Evolutionary conservation across 2,888 invertebrate genomes (phyloP).

Genomic region (Proisotoma minuta): DNA sequence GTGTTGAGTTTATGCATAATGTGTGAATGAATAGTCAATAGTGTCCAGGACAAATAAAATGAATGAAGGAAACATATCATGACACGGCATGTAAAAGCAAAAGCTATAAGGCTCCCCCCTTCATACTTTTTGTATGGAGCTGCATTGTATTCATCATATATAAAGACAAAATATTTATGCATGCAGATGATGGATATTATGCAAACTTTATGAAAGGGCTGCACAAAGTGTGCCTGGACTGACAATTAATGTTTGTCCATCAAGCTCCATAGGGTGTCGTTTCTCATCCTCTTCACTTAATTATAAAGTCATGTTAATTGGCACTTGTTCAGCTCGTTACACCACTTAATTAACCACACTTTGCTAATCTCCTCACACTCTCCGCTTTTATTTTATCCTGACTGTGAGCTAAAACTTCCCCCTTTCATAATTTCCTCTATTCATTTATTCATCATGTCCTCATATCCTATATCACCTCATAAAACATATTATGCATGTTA

Average conservation of each 20-base stretch:
- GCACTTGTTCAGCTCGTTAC: constrained; percentile 28
- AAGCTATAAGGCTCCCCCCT: too few species aligned
- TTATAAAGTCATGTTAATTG: constrained; percentile 39
- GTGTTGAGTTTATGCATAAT: not conserved
- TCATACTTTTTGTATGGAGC: too few species aligned
- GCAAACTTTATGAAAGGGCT: too few species aligned
- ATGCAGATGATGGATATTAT: too few species aligned
- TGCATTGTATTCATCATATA: too few species aligned
- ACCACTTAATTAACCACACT: constrained; percentile 37
- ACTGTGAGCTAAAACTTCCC: constrained; percentile 20
- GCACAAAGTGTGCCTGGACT: too few species aligned
- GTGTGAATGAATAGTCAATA: constrained; percentile 11
- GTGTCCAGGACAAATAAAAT: constrained; percentile 13
- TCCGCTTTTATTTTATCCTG: too few species aligned
- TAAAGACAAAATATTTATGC: too few species aligned
- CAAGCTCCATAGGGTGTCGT: too few species aligned
- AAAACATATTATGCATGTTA: constrained; percentile 16
- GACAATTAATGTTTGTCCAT: too few species aligned
- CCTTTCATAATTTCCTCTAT: constrained; percentile 14
- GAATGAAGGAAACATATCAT: constrained; percentile 12
- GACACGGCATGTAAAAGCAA: too few species aligned
- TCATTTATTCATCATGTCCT: not conserved
- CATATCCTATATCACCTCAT: constrained; percentile 10
- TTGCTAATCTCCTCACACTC: constrained; percentile 21
- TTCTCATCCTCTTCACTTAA: constrained; percentile 36